A percentile compares a stretch with the other conserved stretches of the same genome.
These are phyloP conservation scores for Thaumetopoea pityocampa DNA, from an alignment of 1,140 invertebrate genomes.

Conservation along the genomic window DNA sequence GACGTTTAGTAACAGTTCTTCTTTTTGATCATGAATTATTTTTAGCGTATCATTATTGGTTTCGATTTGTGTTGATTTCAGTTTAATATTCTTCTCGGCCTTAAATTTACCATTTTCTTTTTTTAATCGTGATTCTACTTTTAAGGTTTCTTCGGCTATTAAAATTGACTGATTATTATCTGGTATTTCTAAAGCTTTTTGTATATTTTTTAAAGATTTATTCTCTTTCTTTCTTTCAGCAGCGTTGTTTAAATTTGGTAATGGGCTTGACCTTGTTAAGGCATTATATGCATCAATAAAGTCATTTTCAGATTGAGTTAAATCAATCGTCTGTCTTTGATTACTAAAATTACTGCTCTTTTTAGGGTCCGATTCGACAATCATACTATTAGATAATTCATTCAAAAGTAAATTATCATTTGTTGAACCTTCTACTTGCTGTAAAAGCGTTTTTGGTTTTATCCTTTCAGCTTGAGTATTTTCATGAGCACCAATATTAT, in stretches of 20 bases:
- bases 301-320: constrained; percentile 64
- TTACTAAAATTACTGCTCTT: constrained; percentile 1
- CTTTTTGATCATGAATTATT: too few species aligned
- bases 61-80: too few species aligned
- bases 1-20: too few species aligned
- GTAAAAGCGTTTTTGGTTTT: constrained; percentile 43
- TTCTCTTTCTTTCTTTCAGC: constrained; percentile 6
- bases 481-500: constrained; percentile 9
- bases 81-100: too few species aligned
- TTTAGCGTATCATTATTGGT: too few species aligned
- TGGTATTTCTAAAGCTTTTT: constrained; percentile 1
- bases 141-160: too few species aligned
- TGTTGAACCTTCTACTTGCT: constrained; percentile 44
- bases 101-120: too few species aligned
- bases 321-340: constrained; percentile 28
- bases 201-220: constrained; percentile 8
- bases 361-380: constrained; percentile 22
- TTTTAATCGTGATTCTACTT: too few species aligned
- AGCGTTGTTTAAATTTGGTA: constrained; percentile 34
- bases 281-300: constrained; percentile 69
- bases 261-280: constrained; percentile 50
- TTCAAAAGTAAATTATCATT: constrained; percentile 46
- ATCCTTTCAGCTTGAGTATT: constrained; percentile 39
- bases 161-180: neutral
- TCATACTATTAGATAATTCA: constrained; percentile 75